Evolutionary conservation across 2,797 vertebrate species (phyloP).

Genomic region (Podarcis lilfordi): DNA sequence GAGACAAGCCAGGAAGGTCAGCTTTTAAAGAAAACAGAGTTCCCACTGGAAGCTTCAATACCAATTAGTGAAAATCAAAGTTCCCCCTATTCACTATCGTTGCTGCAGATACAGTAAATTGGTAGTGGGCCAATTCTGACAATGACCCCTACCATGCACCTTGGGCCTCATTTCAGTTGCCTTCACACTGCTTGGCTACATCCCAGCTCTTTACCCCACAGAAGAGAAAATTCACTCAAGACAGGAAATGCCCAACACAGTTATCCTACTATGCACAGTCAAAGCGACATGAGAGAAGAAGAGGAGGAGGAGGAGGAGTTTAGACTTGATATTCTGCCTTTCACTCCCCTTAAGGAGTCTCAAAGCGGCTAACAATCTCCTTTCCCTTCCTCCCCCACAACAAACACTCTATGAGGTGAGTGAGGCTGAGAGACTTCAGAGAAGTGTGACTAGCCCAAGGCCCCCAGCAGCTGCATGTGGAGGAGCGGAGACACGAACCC

Average conservation of each 20-base stretch:
- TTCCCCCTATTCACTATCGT: background rate
- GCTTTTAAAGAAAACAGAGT: slow-evolving; percentile 37
- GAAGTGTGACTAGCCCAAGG: too few species aligned
- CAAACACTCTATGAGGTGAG: too few species aligned
- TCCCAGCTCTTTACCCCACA: background rate
- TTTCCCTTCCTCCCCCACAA: too few species aligned
- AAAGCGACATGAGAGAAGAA: background rate
- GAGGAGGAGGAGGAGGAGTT: too few species aligned
- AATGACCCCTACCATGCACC: background rate
- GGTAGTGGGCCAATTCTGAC: background rate
- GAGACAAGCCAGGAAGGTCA: slow-evolving; percentile 40
- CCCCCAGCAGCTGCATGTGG: too few species aligned
- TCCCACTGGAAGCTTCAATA: slow-evolving; percentile 25
- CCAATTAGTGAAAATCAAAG: slow-evolving; percentile 1
- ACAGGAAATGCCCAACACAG: background rate
- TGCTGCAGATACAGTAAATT: background rate
- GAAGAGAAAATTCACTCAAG: background rate
- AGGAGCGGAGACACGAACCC: too few species aligned
- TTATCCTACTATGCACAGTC: too few species aligned
- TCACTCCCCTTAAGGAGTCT: too few species aligned
- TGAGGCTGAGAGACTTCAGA: too few species aligned
- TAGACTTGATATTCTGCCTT: too few species aligned
- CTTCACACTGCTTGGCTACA: background rate
- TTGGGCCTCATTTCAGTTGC: background rate
- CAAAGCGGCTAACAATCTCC: too few species aligned